Conservation (phyloP, 2,113 vertebrate species). For the Coracopsis vasa region DNA sequence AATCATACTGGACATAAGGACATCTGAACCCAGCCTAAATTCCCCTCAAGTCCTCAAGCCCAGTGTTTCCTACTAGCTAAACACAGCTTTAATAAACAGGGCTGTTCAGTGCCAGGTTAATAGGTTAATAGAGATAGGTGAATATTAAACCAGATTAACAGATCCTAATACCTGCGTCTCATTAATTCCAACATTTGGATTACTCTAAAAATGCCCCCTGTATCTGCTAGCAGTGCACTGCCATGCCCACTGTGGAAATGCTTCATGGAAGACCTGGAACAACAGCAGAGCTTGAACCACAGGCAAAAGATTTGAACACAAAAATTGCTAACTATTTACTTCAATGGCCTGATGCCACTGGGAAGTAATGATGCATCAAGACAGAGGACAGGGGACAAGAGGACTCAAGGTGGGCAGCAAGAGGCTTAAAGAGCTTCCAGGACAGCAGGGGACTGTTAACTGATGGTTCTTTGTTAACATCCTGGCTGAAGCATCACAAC, state of each 20-base stretch:
- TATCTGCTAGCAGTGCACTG: neutral
- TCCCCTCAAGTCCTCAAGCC: neutral
- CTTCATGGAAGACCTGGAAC: neutral
- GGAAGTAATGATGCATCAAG: neutral
- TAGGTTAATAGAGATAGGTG: neutral
- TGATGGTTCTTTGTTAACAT: neutral
- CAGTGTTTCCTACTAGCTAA: neutral
- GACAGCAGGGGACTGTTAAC: neutral
- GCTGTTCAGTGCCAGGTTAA: too few relatives aligned
- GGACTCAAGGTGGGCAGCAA: neutral
- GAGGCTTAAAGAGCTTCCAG: neutral
- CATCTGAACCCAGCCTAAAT: neutral
- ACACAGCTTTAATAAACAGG: neutral
- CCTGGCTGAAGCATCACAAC: neutral
- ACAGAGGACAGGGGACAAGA: neutral
- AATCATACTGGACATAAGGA: neutral
- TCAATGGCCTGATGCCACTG: too few relatives aligned
- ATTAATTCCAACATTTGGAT: neutral
- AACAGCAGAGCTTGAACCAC: neutral
- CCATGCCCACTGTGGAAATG: neutral
- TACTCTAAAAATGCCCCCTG: neutral
- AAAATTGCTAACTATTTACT: accelerated
- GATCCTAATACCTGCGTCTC: neutral
- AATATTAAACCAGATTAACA: neutral
- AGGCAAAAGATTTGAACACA: neutral